A percentile compares a stretch with the other conserved stretches of the same genome.
Conservation (phyloP, 2,113 vertebrate genomes). For the Mionectes macconnelli region DNA sequence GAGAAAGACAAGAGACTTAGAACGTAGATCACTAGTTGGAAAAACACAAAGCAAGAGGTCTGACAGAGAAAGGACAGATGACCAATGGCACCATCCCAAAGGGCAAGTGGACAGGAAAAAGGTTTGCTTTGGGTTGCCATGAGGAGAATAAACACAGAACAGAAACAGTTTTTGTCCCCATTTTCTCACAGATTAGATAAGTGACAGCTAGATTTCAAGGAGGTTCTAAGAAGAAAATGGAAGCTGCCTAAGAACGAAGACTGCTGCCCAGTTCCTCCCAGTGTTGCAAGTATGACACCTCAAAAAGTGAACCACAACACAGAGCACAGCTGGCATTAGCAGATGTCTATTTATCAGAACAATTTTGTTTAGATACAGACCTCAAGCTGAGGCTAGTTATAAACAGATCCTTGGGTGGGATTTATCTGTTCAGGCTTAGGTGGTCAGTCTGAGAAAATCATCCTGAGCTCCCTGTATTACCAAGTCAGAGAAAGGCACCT, state of each 20-base stretch:
- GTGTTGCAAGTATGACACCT: background rate
- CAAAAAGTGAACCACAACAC: background rate
- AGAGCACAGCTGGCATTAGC: background rate
- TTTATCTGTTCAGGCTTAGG: background rate
- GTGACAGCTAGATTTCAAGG: background rate
- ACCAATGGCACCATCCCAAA: background rate
- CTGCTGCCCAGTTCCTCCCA: background rate
- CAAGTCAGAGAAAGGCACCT: background rate
- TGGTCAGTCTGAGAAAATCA: background rate
- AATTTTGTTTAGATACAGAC: background rate
- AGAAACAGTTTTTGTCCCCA: background rate
- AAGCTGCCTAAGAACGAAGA: background rate
- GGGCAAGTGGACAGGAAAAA: background rate
- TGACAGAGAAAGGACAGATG: background rate
- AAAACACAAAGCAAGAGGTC: background rate
- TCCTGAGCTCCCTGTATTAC: background rate
- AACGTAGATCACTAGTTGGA: background rate
- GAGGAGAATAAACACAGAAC: background rate
- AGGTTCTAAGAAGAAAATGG: background rate
- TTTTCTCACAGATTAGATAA: background rate
- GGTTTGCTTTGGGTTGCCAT: background rate
- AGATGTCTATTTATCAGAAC: background rate
- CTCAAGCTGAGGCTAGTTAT: background rate
- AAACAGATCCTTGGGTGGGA: background rate
- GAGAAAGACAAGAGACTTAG: background rate